These are phyloP conservation scores for Andinoacara biseriatus DNA, from an alignment of 2,113 vertebrate genomes.

Conservation along the genomic window DNA sequence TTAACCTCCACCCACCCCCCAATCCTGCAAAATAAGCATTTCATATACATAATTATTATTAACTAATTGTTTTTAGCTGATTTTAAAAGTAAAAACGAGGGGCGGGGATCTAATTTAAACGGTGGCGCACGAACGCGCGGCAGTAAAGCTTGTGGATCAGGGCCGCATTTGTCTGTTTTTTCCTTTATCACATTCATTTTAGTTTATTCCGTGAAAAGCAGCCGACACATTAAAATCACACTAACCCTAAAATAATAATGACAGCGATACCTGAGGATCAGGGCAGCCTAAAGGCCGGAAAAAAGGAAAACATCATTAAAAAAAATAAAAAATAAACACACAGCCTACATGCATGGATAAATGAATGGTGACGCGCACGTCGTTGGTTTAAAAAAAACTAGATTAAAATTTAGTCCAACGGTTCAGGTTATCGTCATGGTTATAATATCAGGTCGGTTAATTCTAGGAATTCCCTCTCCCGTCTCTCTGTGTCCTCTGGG, in stretches of 20 bases:
- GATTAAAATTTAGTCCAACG: neutral
- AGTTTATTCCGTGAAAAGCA: neutral
- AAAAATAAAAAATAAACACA: neutral
- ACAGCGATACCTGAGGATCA: neutral
- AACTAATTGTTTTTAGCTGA: too few species aligned
- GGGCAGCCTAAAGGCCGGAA: neutral
- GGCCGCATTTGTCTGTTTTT: neutral
- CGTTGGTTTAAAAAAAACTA: neutral
- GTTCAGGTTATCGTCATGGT: neutral
- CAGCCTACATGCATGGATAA: neutral
- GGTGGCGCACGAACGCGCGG: neutral
- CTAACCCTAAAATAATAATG: neutral
- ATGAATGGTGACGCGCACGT: neutral
- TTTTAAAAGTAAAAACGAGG: neutral
- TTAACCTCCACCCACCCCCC: neutral
- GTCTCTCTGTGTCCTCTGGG: neutral
- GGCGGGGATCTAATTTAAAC: neutral
- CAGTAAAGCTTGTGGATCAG: neutral
- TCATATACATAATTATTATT: neutral
- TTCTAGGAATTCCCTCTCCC: too few species aligned
- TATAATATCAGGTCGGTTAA: too few species aligned
- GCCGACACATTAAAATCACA: neutral
- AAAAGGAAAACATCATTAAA: neutral
- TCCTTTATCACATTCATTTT: neutral
- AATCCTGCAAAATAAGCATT: neutral